Conservation (phyloP, 1,140 invertebrate species). For the Drosophila parabipectinata region DNA sequence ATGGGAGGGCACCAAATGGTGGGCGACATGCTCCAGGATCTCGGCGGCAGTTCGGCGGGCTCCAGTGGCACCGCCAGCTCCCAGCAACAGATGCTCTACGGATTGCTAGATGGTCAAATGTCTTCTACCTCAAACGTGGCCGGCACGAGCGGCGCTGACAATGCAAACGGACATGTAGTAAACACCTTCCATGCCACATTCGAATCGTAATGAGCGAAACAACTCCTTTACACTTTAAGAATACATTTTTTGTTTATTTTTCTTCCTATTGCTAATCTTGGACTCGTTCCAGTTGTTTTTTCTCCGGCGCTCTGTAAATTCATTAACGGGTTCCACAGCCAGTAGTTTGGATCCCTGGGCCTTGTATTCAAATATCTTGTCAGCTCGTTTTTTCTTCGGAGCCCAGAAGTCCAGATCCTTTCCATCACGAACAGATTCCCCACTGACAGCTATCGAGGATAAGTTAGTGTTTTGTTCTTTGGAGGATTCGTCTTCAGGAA, state of each 20-base stretch:
- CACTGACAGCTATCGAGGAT: constrained; percentile 31
- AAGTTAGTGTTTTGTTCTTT: too few relatives aligned
- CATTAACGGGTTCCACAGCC: constrained; percentile 43
- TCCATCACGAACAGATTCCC: constrained; percentile 31
- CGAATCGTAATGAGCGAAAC: constrained; percentile 13
- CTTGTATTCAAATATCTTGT: constrained; percentile 48
- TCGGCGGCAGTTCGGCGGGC: constrained; percentile 56
- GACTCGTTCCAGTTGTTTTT: constrained; percentile 59
- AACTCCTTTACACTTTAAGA: constrained; percentile 2
- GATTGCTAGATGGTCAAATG: constrained; percentile 51
- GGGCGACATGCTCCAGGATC: constrained; percentile 64
- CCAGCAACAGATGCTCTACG: constrained; percentile 55
- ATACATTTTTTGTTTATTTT: constrained; percentile 21
- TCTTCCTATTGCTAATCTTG: constrained; percentile 36
- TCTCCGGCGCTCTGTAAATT: constrained; percentile 42
- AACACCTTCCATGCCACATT: constrained; percentile 41
- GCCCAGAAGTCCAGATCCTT: constrained; percentile 41
- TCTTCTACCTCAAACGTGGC: constrained; percentile 47
- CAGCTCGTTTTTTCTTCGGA: constrained; percentile 3
- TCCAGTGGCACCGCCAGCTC: constrained; percentile 53
- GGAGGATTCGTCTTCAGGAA: constrained; percentile 10
- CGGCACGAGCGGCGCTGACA: constrained; percentile 6
- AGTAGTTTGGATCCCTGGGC: constrained; percentile 29
- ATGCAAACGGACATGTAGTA: neutral
- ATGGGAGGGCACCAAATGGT: constrained; percentile 56